Evolutionary conservation across 1,140 invertebrate genomes (phyloP), one percentile per base, ranked within the genome.

Genomic region (Melipona quadrifasciata): DNA sequence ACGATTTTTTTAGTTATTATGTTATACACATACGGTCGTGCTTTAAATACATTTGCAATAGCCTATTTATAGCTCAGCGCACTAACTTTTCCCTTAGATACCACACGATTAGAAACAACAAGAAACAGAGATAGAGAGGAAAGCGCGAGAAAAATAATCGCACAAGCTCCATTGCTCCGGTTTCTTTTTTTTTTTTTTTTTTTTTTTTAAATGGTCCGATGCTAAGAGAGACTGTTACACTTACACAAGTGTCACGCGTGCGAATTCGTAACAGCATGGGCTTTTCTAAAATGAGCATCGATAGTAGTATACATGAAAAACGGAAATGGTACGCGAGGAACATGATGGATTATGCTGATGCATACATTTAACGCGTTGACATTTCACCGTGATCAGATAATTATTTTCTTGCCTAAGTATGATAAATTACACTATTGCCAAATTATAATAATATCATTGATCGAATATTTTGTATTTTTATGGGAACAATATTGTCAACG

Each of bases 171-270:
- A 73, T 79, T 85, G 79, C 73, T 79, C 53, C 27, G 34, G 58
- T 53, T 79, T 68, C 19, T n/a, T 27, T 71, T 68, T 57, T 24
- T 57, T 24, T 47, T 57, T 58, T 55, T 51, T 58, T 57, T 17
- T 70, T 24, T 47, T 57, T 58, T 55, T 58, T 58, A 55, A 64
- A 71, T 88, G 87, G 87, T 88, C 86, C 86, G 85, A 84, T 71
- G 80, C 34, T 70, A 65, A 75, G 75, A 83, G 74, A 83, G 74
- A 87, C 58, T 86, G 68, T 87, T 76, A 83, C 57, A 65, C 70
- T 67, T 82, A 87, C 51, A 65, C 58, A 82, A 61, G 68, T 57
- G 53, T 82, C 47, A 58, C 31, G 68, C 21, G 39, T 47, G 34
- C 24, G 21, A n/a, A 72, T 8, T 24, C 16, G 53, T 27, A 79